Percentiles rank a stretch among this genome's conserved stretches.
These are phyloP conservation scores for Ophioninae sp. DNA, from an alignment of 2,888 invertebrate genomes.

Conservation along the genomic window DNA sequence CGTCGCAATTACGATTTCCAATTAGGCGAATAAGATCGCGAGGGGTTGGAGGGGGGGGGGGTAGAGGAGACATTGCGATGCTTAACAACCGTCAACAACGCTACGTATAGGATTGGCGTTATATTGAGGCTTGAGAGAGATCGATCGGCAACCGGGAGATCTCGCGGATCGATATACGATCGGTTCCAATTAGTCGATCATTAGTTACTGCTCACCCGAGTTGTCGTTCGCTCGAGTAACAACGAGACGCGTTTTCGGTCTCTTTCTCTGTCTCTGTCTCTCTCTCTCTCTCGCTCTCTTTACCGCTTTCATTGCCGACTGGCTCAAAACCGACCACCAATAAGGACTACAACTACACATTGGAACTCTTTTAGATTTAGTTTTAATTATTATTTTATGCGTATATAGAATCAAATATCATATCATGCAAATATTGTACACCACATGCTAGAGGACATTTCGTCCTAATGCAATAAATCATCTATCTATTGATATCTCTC, in stretches of 20 bases:
- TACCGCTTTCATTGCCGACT: background rate
- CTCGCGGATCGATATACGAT: conserved; percentile 72
- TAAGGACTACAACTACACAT: background rate
- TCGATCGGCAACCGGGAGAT: conserved; percentile 70
- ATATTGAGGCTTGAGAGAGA: conserved; percentile 53
- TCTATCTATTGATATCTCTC: no score
- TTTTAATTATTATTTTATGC: background rate
- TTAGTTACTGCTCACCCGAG: conserved; percentile 56
- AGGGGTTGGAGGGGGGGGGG: conserved; percentile 9
- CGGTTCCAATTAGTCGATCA: conserved; percentile 72
- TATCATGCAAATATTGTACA: no score
- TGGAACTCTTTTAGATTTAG: background rate
- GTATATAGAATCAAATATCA: no score
- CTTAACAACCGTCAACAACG: conserved; percentile 43
- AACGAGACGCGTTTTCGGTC: conserved; percentile 20
- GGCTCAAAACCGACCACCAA: conserved; percentile 5
- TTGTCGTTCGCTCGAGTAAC: conserved; percentile 59
- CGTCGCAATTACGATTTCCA: conserved; percentile 60
- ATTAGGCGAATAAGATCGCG: conserved; percentile 54
- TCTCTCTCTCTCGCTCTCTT: background rate
- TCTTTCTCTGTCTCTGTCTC: conserved; percentile 14
- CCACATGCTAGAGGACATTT: no score
- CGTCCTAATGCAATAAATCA: no score
- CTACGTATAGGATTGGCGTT: conserved; percentile 46
- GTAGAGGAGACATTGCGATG: conserved; percentile 41